Evolutionary conservation across 35 echinoderm and acorn worm species (phyloP).

Genomic region (Nesometra sesokonis): DNA sequence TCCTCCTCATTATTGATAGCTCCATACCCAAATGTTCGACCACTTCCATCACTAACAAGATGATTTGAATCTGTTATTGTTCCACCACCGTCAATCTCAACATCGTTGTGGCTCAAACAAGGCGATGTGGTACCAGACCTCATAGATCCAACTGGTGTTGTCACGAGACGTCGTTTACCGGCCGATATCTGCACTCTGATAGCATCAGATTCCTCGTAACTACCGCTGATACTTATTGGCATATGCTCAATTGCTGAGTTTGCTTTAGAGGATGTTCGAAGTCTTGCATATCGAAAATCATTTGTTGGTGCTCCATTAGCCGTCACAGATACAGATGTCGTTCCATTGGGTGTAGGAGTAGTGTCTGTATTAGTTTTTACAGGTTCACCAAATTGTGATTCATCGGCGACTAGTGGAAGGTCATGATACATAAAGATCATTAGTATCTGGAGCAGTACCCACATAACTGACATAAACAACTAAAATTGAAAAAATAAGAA

Average conservation of each 20-base stretch:
- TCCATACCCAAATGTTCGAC: not conserved
- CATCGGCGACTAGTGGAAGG: conserved; percentile 45
- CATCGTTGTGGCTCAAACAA: not conserved
- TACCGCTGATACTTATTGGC: not conserved
- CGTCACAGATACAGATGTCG: too few species aligned
- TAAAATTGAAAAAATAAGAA: conserved; percentile 17
- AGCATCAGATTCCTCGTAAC: not conserved
- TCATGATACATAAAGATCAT: conserved; percentile 67
- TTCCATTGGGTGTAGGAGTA: too few species aligned
- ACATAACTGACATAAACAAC: conserved; percentile 68
- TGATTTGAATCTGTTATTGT: not conserved
- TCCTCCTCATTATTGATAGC: not conserved
- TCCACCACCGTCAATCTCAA: not conserved
- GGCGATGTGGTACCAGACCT: not conserved
- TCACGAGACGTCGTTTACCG: not conserved
- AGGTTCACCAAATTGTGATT: not conserved
- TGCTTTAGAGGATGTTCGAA: not conserved
- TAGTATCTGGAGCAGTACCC: conserved; percentile 38
- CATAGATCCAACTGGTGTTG: not conserved
- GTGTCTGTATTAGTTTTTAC: not conserved
- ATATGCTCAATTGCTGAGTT: not conserved
- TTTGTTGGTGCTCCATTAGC: not conserved
- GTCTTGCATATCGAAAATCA: not conserved
- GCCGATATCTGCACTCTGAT: not conserved
- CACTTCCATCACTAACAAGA: not conserved